Evolutionary conservation across 2,888 invertebrate species (phyloP), one percentile per base, ranked within the genome.

Genomic region (Volucella zonaria): DNA sequence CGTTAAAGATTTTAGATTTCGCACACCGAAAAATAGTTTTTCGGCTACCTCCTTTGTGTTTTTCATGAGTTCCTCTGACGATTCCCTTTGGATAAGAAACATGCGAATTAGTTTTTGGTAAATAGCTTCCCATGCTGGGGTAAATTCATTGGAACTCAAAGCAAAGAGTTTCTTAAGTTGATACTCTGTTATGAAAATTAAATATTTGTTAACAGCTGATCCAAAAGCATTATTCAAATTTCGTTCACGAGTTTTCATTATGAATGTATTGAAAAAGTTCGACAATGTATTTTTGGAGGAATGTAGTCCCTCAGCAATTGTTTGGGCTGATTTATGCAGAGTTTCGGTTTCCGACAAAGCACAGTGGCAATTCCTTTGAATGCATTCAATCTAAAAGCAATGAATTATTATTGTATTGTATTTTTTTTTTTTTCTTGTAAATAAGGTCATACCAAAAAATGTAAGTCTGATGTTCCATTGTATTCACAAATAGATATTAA

Each of bases 71-170:
- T 81, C 73, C 9, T 85, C 85, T 2, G 76, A 61, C 2, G 81
- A 81, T 49, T 85, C 81, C 11, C 81, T 58, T 12, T 81, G 76
- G 12, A 15, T 56, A 14, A 85, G 64, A 12, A 81, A 85, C 58
- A 85, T 73, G 31, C 73, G 6, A 0, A 85, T 38, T 0, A 85
- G 64, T n/a, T 49, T 73, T 15, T 23, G 38, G 15, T 85, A 77
- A 3, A 73, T 38, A 2, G 62, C 43, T 1, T 67, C 42, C 2
- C 54, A 8, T 18, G 82, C 38, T 38, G 31, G 11, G 9, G 56
- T 18, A 10, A 54, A 12, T 43, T 56, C 59, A 0, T 9, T 6
- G 9, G 78, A 62, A 45, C 15, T 67, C 6, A 82, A 12, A 1
- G 58, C 49, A 51, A 71, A 64, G 9, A 85, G 45, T 47, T 81